Evolutionary conservation across 2,797 vertebrate genomes (phyloP).

Genomic region (Enteromius anoplus): DNA sequence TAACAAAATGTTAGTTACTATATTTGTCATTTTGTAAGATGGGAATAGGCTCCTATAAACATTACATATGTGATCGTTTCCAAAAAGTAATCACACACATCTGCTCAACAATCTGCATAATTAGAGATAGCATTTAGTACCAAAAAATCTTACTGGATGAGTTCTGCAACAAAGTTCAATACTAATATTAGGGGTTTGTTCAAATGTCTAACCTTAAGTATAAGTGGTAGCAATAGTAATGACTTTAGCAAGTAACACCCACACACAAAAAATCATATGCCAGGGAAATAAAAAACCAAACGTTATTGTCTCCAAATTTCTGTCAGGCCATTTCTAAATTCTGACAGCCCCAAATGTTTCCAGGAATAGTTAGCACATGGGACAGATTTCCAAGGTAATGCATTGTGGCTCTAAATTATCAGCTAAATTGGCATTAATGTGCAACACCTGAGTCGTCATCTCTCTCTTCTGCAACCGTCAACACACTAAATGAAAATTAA

Average conservation of each 20-base stretch:
- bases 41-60: background rate
- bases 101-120: background rate
- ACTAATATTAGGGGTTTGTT: background rate
- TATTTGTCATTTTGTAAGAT: background rate
- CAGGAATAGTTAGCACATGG: constrained; percentile 35
- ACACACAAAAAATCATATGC: no score
- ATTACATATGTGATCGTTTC: background rate
- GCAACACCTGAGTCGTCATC: constrained; percentile 56
- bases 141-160: background rate
- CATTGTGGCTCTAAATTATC: constrained; percentile 43
- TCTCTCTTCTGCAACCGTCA: constrained; percentile 44
- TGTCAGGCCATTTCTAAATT: constrained; percentile 11
- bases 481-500: constrained; percentile 58
- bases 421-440: constrained; percentile 54
- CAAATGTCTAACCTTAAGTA: background rate
- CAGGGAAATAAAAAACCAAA: constrained; percentile 6
- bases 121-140: background rate
- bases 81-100: background rate
- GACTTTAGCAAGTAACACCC: background rate
- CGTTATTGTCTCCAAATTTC: background rate
- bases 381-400: constrained; percentile 23
- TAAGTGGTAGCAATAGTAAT: background rate
- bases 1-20: no score
- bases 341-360: constrained; percentile 1
- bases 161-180: background rate